Evolutionary conservation across 2,797 vertebrate genomes (phyloP).

Genomic region (Emys orbicularis): DNA sequence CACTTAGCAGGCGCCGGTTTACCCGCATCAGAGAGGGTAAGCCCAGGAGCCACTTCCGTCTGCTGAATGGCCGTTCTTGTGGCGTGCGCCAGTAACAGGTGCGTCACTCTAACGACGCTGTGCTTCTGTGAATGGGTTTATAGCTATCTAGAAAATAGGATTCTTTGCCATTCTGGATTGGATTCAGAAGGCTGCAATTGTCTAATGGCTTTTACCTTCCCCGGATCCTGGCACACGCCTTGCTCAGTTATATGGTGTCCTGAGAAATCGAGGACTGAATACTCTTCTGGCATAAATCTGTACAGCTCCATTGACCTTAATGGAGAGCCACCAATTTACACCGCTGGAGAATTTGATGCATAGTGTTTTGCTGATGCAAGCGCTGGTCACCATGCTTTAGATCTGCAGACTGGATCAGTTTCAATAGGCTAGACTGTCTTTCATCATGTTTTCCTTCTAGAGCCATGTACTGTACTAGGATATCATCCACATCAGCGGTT

Average conservation of each 20-base stretch:
- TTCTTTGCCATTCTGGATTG: background rate
- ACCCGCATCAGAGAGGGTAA: background rate
- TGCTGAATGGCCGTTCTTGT: background rate
- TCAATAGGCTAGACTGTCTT: background rate
- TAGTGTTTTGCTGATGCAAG: background rate
- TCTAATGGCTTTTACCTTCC: background rate
- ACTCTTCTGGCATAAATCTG: background rate
- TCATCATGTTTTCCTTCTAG: background rate
- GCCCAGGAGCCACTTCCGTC: background rate
- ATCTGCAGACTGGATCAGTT: background rate
- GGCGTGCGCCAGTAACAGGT: background rate
- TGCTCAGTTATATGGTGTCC: background rate
- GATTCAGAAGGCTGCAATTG: background rate
- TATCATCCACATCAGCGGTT: background rate
- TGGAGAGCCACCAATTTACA: background rate
- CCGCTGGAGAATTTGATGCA: background rate
- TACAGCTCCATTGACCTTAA: background rate
- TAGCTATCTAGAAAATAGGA: background rate
- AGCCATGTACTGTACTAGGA: background rate
- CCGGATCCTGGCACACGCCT: background rate
- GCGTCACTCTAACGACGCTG: too few species aligned
- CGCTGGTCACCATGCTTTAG: background rate
- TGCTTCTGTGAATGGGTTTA: background rate
- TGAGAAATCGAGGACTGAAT: background rate
- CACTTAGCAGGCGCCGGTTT: background rate